These are phyloP conservation scores for Plagiodera versicolora DNA, from an alignment of 2,888 invertebrate species.

Conservation along the genomic window DNA sequence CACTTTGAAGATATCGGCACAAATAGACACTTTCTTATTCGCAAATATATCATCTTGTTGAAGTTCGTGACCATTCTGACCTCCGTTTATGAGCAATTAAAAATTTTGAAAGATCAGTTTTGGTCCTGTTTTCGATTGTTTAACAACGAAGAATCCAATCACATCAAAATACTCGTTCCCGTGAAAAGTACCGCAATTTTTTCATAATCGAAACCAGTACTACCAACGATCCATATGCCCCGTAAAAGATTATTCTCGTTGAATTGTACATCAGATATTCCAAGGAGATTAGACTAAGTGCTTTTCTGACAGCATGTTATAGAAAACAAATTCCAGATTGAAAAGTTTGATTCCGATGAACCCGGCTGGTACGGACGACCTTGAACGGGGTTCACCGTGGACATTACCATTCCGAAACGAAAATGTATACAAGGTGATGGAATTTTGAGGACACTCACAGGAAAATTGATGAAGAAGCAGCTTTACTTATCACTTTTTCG, in stretches of 20 bases:
- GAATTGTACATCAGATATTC: constrained; percentile 30
- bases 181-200: constrained; percentile 20
- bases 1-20: background rate
- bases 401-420: constrained; percentile 5
- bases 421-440: constrained; percentile 2
- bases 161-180: constrained; percentile 17
- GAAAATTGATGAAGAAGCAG: too few species aligned
- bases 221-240: constrained; percentile 12
- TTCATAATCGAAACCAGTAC: constrained; percentile 23
- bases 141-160: too few species aligned
- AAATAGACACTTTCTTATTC: background rate
- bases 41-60: background rate
- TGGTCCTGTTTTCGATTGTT: background rate
- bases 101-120: too few species aligned
- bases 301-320: constrained; percentile 33
- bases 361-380: constrained; percentile 23
- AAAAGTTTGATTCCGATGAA: constrained; percentile 25
- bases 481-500: too few species aligned
- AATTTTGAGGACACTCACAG: too few species aligned
- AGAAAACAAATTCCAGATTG: constrained; percentile 24
- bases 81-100: background rate
- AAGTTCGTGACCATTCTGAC: background rate
- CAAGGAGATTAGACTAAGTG: constrained; percentile 33
- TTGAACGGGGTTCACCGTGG: constrained; percentile 10
- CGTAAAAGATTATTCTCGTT: constrained; percentile 28